Conservation (phyloP, 2,888 invertebrate genomes). For the Epinotia nisella region DNA sequence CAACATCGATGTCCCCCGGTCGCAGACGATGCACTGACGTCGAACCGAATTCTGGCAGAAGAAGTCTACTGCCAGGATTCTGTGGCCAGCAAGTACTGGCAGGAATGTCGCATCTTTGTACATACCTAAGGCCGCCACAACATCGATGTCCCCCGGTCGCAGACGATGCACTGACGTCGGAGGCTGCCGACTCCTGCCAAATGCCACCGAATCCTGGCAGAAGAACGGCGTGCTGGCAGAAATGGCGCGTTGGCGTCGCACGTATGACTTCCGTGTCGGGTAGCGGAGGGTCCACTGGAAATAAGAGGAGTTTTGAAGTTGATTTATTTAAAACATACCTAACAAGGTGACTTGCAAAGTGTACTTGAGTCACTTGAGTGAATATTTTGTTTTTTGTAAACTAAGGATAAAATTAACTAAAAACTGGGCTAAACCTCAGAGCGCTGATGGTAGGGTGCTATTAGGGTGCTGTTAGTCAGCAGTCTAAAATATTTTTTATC, state of each 20-base stretch:
- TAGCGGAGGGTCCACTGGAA: conserved; percentile 77
- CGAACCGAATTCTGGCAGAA: conserved; percentile 84
- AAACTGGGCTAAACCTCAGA: too few species aligned
- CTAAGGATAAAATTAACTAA: too few species aligned
- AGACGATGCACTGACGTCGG: conserved; percentile 88
- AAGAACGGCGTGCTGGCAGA: conserved; percentile 84
- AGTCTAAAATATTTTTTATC: too few species aligned
- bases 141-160: conserved; percentile 88
- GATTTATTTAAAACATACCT: too few species aligned
- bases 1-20: conserved; percentile 89
- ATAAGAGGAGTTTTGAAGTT: background rate
- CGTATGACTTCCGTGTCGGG: conserved; percentile 72
- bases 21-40: conserved; percentile 87
- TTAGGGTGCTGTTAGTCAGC: too few species aligned
- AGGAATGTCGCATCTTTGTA: background rate
- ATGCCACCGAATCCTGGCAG: conserved; percentile 76
- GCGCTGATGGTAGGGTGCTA: too few species aligned
- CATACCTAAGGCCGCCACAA: conserved; percentile 86
- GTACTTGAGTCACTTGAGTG: too few species aligned
- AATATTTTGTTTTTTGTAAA: too few species aligned
- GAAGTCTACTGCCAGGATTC: too few species aligned
- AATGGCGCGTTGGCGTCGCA: conserved; percentile 82
- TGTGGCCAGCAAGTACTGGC: too few species aligned
- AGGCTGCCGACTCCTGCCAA: conserved; percentile 69
- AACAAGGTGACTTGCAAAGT: too few species aligned